Conservation (phyloP, 2,888 invertebrate genomes). For the Buathra laborator region DNA sequence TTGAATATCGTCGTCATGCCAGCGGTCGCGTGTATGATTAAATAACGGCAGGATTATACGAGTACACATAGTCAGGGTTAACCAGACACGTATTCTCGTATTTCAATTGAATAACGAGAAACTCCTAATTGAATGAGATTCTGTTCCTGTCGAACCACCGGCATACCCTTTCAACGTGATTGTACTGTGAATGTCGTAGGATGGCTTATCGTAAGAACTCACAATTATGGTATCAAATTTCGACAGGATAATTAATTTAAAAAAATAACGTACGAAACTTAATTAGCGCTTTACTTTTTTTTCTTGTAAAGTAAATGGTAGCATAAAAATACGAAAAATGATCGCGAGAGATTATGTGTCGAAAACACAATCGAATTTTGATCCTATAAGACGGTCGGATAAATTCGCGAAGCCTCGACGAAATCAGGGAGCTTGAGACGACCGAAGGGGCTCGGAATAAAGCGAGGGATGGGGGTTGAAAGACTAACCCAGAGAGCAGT, state of each 20-base stretch:
- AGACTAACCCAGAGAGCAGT: neutral
- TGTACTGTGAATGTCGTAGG: neutral
- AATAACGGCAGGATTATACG: conserved; percentile 47
- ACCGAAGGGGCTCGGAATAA: neutral
- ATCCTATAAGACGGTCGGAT: neutral
- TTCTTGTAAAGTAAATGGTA: neutral
- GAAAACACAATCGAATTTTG: neutral
- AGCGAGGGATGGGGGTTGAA: neutral
- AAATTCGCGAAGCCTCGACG: neutral
- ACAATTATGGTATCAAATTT: neutral
- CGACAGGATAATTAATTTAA: neutral
- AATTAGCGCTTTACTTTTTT: neutral
- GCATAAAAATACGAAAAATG: neutral
- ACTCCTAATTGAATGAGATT: conserved; percentile 11
- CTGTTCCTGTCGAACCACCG: neutral
- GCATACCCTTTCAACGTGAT: neutral
- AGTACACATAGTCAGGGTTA: conserved; percentile 16
- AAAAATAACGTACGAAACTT: neutral
- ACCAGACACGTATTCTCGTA: conserved; percentile 11
- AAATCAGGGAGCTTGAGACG: neutral
- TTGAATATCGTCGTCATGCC: conserved; percentile 20
- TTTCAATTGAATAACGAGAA: conserved; percentile 20
- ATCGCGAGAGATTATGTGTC: neutral
- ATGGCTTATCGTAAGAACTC: neutral
- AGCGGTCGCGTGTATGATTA: conserved; percentile 20